These are phyloP conservation scores for Lycodopsis pacificus DNA, from an alignment of 2,797 vertebrate genomes.

Conservation along the genomic window DNA sequence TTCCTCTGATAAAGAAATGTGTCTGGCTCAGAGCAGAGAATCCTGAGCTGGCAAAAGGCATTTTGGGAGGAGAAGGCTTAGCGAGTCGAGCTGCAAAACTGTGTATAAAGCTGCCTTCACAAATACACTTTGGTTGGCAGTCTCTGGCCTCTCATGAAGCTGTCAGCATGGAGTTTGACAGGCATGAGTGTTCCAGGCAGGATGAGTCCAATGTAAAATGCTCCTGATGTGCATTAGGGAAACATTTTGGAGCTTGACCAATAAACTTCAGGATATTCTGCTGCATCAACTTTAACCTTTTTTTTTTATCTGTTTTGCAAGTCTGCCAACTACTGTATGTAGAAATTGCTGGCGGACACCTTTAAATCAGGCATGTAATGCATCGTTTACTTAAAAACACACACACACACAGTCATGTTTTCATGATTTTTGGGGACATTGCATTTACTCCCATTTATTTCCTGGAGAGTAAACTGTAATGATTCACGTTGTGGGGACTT, in stretches of 20 bases:
- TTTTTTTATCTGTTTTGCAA: not conserved
- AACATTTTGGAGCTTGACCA: not conserved
- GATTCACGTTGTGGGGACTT: not conserved
- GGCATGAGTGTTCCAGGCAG: not conserved
- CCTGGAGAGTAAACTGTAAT: not conserved
- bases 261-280: not conserved
- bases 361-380: no score
- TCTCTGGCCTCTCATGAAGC: not conserved
- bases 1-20: constrained; percentile 34
- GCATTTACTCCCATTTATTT: not conserved
- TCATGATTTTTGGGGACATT: not conserved
- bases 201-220: not conserved
- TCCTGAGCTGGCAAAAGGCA: constrained; percentile 19
- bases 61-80: constrained; percentile 26
- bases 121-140: not conserved
- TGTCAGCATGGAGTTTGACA: not conserved
- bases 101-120: not conserved
- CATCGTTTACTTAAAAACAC: not conserved
- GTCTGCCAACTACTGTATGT: not conserved
- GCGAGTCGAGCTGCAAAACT: constrained; percentile 1
- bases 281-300: not conserved
- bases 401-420: not conserved
- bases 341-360: not conserved
- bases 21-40: constrained; percentile 16
- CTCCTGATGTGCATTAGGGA: not conserved